Conservation (phyloP, 2,888 invertebrate genomes). For the Acanthosoma haemorrhoidale region DNA sequence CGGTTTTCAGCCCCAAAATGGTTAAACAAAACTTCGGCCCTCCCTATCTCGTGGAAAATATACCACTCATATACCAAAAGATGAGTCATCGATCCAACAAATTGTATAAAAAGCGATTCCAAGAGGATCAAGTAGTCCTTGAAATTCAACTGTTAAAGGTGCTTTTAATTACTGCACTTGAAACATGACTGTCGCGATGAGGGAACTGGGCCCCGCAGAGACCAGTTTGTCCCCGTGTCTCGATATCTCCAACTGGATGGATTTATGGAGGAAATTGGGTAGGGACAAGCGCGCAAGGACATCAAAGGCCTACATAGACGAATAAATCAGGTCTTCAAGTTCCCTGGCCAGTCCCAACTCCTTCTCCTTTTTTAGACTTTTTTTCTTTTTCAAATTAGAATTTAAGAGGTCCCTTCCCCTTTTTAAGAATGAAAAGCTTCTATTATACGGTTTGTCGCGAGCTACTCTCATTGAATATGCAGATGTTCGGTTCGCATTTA, state of each 20-base stretch:
- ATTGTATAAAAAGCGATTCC: too few relatives aligned
- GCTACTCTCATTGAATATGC: conserved; percentile 12
- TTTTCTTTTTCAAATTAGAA: conserved; percentile 10
- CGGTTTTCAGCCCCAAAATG: too few relatives aligned
- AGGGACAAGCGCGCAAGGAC: conserved; percentile 1
- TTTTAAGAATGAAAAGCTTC: conserved; percentile 14
- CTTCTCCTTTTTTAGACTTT: neutral
- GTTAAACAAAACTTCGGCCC: too few relatives aligned
- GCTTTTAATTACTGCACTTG: too few relatives aligned
- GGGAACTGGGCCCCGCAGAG: too few relatives aligned
- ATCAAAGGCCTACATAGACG: neutral
- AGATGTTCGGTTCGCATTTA: conserved; percentile 6
- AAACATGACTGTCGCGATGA: too few relatives aligned
- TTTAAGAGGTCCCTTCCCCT: neutral
- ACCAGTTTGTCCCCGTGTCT: too few relatives aligned
- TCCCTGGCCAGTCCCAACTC: neutral
- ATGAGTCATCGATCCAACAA: too few relatives aligned
- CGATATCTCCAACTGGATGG: neutral
- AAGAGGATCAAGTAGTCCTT: too few relatives aligned
- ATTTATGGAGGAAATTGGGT: conserved; percentile 5
- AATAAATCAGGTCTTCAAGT: conserved; percentile 4
- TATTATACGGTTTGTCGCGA: conserved; percentile 14
- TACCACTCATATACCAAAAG: too few relatives aligned
- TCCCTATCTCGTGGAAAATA: too few relatives aligned
- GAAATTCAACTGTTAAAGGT: too few relatives aligned